Base-by-base conservation (phyloP, 2,113 vertebrate genomes). In the Lycocorax pyrrhopterus region DNA sequence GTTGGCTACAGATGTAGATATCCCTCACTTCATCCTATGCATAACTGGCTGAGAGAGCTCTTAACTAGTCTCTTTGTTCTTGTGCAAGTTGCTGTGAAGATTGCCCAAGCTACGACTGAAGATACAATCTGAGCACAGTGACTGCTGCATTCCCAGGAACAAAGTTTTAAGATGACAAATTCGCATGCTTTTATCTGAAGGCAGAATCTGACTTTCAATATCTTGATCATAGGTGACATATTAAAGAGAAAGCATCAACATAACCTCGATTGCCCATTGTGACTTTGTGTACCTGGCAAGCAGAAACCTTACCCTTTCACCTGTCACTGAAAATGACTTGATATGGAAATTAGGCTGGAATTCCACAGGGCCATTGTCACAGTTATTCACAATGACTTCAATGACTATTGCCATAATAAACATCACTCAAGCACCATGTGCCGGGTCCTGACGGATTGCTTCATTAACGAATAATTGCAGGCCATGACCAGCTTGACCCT, bases 291-390 rank as follows among this genome's bases (percentile, higher is more conserved):
- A 76, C 73, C 41, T 32, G 41, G 25, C 19, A 59, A 91, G 44
- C 37, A 83, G 39, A 23, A 93, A 33, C 59, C 76, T 87, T 85
- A 74, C 52, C 32, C 47, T 92, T 90, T 93, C 76, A 90, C 84
- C 68, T 91, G 80, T 90, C 93, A 63, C 59, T 0, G 4, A 27
- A 88, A 93, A 85, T 89, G 64, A 93, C 92, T 90, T 97, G 92
- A 87, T 95, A 78, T 88, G 92, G 90, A 96, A 95, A 93, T 88
- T 78, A 78, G 26, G 47, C 37, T 84, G 88, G 41, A 95, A 96
- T 95, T 96, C 79, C 87, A 75, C 69, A 75, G 29, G 58, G 44
- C 44, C 20, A 46, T 90, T 90, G 76, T 93, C 76, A 71, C 59
- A 72, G 76, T 84, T 84, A 75, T 78, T 93, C 60, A 35, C 49